These are phyloP conservation scores for Nemapogon koenigi DNA, from an alignment of 2,888 invertebrate species.

Conservation along the genomic window DNA sequence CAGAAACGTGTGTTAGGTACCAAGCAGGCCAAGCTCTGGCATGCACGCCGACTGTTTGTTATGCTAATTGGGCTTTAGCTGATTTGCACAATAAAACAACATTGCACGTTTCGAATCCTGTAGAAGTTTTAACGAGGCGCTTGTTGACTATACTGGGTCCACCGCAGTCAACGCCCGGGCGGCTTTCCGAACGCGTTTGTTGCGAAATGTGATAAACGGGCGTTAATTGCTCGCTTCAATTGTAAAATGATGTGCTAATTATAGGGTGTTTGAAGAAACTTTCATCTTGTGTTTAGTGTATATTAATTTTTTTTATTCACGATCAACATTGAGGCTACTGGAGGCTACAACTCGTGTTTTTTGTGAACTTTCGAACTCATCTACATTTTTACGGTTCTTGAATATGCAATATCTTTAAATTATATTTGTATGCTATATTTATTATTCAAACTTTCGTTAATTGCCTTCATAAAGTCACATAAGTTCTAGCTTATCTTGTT, in stretches of 20 bases:
- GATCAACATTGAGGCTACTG: no score
- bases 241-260: slow-evolving; percentile 1
- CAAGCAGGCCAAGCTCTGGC: slow-evolving; percentile 25
- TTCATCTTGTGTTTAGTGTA: no score
- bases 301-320: no score
- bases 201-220: slow-evolving; percentile 24
- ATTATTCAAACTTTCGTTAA: no score
- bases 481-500: no score
- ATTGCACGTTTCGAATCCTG: slow-evolving; percentile 22
- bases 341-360: no score
- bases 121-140: slow-evolving; percentile 32
- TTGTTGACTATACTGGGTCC: slow-evolving; percentile 9
- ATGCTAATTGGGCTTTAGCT: slow-evolving; percentile 42
- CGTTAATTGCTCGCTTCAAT: slow-evolving; percentile 2
- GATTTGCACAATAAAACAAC: slow-evolving; percentile 56
- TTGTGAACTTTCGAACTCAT: no score
- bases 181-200: neutral
- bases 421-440: no score
- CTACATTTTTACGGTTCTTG: no score
- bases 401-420: no score
- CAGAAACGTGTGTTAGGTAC: slow-evolving; percentile 43
- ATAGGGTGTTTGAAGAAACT: neutral
- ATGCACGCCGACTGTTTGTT: slow-evolving; percentile 35
- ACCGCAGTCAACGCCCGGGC: slow-evolving; percentile 4
- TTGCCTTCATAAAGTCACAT: no score